Evolutionary conservation across 2,797 vertebrate genomes (phyloP), one percentile per base, ranked within the genome.

Genomic region (Mycteria americana): DNA sequence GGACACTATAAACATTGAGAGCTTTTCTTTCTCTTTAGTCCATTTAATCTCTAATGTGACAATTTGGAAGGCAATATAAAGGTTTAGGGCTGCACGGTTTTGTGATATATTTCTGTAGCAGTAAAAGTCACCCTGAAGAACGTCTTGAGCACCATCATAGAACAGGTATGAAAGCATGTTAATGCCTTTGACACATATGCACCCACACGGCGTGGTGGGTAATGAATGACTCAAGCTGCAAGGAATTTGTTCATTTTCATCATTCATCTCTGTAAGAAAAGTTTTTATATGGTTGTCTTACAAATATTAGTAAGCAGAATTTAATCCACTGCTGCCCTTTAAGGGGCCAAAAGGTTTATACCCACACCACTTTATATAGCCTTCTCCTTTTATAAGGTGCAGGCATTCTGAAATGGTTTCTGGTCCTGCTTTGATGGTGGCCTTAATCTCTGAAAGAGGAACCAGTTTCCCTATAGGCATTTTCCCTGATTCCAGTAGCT

Each of bases 201-300:
- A 7, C 11, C 87, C 2, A 0, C 7, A 4, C 0, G 7, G 25
- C 3, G 0, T 0, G 0, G 45, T 35, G 45, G 30, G 33, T 68
- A 67, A 46, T 7, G 39, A 80, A 35, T 41, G 53, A 53, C 30
- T 84, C 24, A 41, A 37, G 21, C 41, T 72, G 24, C 62, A 62
- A 78, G 69, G 70, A 84, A 56, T 88, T 95, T 51, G 39, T 50
- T 68, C 5, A 2, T 77, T 92, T 85, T 75, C 4, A 12, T 56
- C 24, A 35, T 80, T 64, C 8, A 41, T 68, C 46, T 50, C 3
- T 0, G 22, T 51, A 77, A 78, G 11, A 73, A 41, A 54, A 13
- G 8, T 9, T 75, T 74, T 69, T 51, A 13, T 74, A 18, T 51
- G 16, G 19, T n/a, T 78, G 6, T 73, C 33, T 92, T 74, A 24